Conservation (phyloP, 2,113 vertebrate species). For the Lagopus muta region DNA sequence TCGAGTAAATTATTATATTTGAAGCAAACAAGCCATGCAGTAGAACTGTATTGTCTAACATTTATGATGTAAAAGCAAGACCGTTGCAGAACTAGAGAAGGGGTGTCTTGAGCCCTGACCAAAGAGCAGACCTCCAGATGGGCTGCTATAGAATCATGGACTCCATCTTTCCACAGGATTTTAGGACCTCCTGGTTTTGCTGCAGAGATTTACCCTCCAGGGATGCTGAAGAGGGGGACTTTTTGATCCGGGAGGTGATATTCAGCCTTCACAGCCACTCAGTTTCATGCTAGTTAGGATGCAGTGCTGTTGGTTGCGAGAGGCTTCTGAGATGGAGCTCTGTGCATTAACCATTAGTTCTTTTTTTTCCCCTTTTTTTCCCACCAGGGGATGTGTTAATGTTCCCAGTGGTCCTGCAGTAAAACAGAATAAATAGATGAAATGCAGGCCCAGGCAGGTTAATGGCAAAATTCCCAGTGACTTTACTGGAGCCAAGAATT, state of each 20-base stretch:
- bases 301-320: background rate
- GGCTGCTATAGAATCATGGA: background rate
- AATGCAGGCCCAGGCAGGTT: background rate
- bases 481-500: background rate
- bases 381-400: background rate
- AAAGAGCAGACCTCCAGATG: background rate
- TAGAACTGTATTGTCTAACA: background rate
- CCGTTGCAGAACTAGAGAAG: background rate
- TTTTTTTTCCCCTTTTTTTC: background rate
- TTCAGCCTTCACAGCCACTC: background rate
- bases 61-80: background rate
- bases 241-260: background rate
- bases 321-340: background rate
- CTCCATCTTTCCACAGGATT: background rate
- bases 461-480: conserved; percentile 17
- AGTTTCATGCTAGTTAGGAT: background rate
- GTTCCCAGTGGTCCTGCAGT: background rate
- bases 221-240: background rate
- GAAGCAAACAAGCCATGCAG: background rate
- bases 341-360: background rate
- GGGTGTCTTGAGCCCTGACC: background rate
- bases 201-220: background rate
- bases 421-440: background rate
- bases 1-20: conserved; percentile 49
- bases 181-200: background rate